A percentile compares a stretch with the other conserved stretches of the same genome.
These are phyloP conservation scores for Ophioderma brevispina DNA, from an alignment of 35 echinoderm and acorn worm species.

Conservation along the genomic window DNA sequence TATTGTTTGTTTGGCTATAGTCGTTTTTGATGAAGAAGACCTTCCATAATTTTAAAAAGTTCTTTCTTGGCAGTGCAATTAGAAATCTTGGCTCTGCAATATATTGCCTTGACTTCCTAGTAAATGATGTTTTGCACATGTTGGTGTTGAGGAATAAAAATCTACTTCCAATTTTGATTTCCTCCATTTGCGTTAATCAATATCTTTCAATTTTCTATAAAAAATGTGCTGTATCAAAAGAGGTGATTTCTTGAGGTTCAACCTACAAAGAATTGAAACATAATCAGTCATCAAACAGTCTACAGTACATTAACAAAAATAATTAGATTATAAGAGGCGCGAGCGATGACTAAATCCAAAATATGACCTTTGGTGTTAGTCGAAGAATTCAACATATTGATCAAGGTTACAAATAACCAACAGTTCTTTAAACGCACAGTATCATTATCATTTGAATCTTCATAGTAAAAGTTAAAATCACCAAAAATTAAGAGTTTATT, in stretches of 20 bases:
- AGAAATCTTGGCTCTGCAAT: not conserved
- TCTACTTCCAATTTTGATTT: not conserved
- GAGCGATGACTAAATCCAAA: too few species aligned
- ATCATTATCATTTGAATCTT: not conserved
- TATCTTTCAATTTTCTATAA: not conserved
- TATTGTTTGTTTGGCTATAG: not conserved
- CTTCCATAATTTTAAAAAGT: conserved; percentile 1
- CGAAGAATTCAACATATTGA: not conserved
- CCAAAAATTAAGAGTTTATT: not conserved
- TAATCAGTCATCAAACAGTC: not conserved
- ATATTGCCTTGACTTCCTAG: not conserved
- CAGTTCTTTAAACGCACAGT: not conserved
- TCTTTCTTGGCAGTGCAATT: not conserved
- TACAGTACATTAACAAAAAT: not conserved
- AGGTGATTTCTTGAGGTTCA: not conserved
- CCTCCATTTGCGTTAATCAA: not conserved
- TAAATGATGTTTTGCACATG: not conserved
- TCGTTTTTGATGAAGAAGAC: not conserved
- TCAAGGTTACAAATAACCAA: not conserved
- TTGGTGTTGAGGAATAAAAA: not conserved
- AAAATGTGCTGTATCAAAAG: not conserved
- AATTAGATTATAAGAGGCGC: not conserved
- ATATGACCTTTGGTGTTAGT: too few species aligned
- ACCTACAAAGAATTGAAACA: not conserved
- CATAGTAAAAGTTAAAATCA: not conserved